These are phyloP conservation scores for Synergus itoensis DNA, from an alignment of 2,888 invertebrate genomes.

Conservation along the genomic window DNA sequence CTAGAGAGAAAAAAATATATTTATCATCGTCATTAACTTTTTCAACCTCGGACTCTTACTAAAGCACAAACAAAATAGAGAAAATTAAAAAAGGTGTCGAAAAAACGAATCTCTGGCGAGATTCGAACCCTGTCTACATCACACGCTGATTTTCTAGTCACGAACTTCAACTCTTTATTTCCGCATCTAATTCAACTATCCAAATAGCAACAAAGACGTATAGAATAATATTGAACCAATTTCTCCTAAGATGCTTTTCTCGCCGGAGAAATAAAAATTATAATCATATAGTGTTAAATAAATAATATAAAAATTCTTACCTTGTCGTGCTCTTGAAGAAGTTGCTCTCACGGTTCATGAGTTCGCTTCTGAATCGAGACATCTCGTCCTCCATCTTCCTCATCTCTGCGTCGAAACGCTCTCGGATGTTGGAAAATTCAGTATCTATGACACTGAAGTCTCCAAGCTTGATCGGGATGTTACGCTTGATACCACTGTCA, in stretches of 20 bases:
- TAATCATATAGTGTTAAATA: not conserved
- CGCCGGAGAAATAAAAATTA: not conserved
- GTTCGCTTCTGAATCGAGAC: constrained; percentile 94
- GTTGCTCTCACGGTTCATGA: constrained; percentile 95
- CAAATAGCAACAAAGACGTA: not conserved
- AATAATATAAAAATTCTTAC: constrained; percentile 78
- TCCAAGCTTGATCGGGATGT: constrained; percentile 95
- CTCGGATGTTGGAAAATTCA: constrained; percentile 97
- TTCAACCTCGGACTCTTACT: not conserved
- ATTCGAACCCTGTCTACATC: not conserved
- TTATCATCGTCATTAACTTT: not conserved
- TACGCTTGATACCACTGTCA: constrained; percentile 90
- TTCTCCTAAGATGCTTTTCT: not conserved
- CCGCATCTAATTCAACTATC: not conserved
- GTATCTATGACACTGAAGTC: constrained; percentile 97
- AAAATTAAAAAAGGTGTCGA: not conserved
- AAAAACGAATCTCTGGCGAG: not conserved
- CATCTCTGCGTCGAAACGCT: constrained; percentile 98
- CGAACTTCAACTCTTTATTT: not conserved
- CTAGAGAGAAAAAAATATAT: not conserved
- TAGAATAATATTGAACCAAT: not conserved
- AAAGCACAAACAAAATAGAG: not conserved
- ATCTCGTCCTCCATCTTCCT: constrained; percentile 99
- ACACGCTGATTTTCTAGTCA: not conserved
- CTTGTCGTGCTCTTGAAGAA: constrained; percentile 94